A percentile compares a stretch with the other conserved stretches of the same genome.
These are phyloP conservation scores for Holacanthella duospinosa DNA, from an alignment of 2,888 invertebrate genomes.

Conservation along the genomic window DNA sequence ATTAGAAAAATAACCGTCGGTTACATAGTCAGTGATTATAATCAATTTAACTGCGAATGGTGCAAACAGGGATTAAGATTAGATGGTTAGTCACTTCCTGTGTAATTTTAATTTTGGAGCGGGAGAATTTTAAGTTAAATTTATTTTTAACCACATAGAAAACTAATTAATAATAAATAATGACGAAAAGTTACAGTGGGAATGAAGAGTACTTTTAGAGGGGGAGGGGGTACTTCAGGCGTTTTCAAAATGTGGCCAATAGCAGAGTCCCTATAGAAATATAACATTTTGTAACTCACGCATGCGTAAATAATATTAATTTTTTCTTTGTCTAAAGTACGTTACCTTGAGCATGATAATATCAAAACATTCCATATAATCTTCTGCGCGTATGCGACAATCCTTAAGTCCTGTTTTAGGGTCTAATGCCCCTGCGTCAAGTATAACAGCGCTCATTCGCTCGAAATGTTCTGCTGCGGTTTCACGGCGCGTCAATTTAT, in stretches of 20 bases:
- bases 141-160: no score
- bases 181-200: no score
- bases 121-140: no score
- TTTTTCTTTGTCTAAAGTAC: not conserved
- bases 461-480: not conserved
- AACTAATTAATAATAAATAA: no score
- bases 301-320: not conserved
- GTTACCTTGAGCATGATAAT: not conserved
- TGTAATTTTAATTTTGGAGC: no score
- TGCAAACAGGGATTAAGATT: no score
- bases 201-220: no score
- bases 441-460: not conserved
- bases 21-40: no score
- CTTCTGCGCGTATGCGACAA: not conserved
- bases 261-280: not conserved
- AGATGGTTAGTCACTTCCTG: no score
- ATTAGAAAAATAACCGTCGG: no score
- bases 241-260: not conserved
- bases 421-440: not conserved
- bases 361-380: not conserved
- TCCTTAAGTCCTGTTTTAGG: not conserved
- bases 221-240: not conserved
- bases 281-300: not conserved
- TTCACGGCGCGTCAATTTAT: not conserved
- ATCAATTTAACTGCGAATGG: no score